Evolutionary conservation across 2,797 vertebrate genomes (phyloP), one percentile per base, ranked within the genome.

Genomic region (Aselliscus stoliczkanus): DNA sequence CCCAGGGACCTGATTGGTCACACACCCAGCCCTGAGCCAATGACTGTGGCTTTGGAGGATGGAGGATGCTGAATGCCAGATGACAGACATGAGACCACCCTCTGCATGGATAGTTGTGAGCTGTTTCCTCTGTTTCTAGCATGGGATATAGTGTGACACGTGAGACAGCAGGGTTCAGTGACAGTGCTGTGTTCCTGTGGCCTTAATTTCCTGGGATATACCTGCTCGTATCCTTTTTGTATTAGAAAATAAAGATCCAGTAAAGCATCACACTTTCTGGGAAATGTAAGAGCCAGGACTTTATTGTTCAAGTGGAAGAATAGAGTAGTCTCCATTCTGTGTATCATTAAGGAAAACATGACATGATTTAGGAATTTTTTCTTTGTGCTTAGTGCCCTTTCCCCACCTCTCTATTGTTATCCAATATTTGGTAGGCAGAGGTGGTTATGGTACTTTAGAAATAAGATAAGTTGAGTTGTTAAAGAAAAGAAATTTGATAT

Each of bases 391-490:
- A 42, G 29, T 27, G 77, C 5, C 18, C 25, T 31, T 34, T 37
- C 5, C 4, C 0, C 10, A 1, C 44, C 17, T 18, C 3, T 6
- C 39, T n/a, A 11, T 39, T 11, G 9, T 64, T 72, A 65, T n/a
- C 39, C 29, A 50, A 50, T 50, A 64, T 79, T 27, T 27, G 56
- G 31, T 34, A 17, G 64, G 23, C 50, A 64, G 44, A 87, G 21
- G 21, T 80, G n/a, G 44, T 62, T 39, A 47, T 79, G 37, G 23
- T 47, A 76, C 60, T 47, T 85, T 90, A 76, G 69, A 86, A 67
- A 80, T 54, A 90, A 81, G 37, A 42, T 27, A 62, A 44, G 50
- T 42, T 86, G 31, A 56, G 17, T 34, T 93, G 81, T 44, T 80
- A 77, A 70, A 76, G 73, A 76, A 81, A 92, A 76, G 58, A 85